Evolutionary conservation across 2,888 invertebrate genomes (phyloP), one percentile per base, ranked within the genome.

Genomic region (Ectemnius continuus): DNA sequence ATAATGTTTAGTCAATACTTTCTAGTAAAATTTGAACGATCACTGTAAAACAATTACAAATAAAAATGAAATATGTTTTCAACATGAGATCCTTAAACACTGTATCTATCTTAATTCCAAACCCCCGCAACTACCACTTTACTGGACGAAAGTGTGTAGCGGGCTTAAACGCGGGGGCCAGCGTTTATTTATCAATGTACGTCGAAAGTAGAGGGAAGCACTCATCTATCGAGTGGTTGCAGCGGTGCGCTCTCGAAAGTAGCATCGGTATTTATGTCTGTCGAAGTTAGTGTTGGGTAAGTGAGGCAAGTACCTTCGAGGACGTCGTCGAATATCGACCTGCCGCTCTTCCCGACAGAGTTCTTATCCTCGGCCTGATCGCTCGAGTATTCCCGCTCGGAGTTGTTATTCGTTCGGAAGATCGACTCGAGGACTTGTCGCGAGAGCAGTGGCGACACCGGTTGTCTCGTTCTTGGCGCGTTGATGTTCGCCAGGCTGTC

Each of bases 361-460:
- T 80, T 78, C 76, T 82, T 86, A 70, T 82, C 83, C 56, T 82
- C 82, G 47, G 16, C 73, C 14, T 79, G 76, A 65, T 85, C 83
- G 28, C 65, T 74, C 56, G 78, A 70, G 61, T 67, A 75, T 14
- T 82, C 79, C 11, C 70, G 76, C 67, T 87, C 86, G 70, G 83
- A 71, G 78, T 87, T 87, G 76, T 88, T 88, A 75, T 89, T 90
- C 48, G 85, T 85, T 23, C 87, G 83, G 23, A 87, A 83, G 70
- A 88, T 84, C 58, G 88, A 86, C 68, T 87, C 88, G 71, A 87
- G 81, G 16, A 88, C 85, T 71, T 88, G 87, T 61, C 83, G 81
- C 16, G 86, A 83, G 36, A 87, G 76, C 61, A 88, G 75, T 63
- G 87, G 85, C 16, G 85, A 85, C 0, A 78, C 83, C 13, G 87